Conservation (phyloP, 2,797 vertebrate genomes). For the Hyperoplus lanceolatus region DNA sequence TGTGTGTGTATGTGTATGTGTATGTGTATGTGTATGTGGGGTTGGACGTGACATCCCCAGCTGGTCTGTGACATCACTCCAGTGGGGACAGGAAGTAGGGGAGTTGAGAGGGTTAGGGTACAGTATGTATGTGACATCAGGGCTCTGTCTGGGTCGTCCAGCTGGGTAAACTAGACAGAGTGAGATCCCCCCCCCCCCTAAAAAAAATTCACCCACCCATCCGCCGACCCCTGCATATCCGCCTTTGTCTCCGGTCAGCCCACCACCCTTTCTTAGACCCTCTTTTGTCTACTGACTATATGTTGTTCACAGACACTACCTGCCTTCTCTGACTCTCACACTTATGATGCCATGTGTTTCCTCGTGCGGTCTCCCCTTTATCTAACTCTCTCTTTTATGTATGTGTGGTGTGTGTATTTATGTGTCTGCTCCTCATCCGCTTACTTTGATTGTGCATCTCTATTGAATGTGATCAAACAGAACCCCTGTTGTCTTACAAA, state of each 20-base stretch:
- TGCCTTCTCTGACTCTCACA: constrained; percentile 58
- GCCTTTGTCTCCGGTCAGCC: constrained; percentile 46
- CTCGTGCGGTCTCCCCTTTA: constrained; percentile 65
- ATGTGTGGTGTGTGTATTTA: constrained; percentile 60
- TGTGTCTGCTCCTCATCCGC: constrained; percentile 81
- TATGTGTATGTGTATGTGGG: constrained; percentile 11
- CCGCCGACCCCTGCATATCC: constrained; percentile 38
- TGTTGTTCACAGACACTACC: constrained; percentile 58
- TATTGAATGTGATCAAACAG: constrained; percentile 70
- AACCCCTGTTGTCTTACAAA: constrained; percentile 46
- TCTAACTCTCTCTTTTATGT: constrained; percentile 70
- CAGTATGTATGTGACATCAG: constrained; percentile 80
- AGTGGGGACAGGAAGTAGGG: constrained; percentile 82
- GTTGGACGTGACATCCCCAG: constrained; percentile 86
- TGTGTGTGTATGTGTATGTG: no score
- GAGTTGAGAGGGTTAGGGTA: constrained; percentile 74
- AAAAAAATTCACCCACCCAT: constrained; percentile 28
- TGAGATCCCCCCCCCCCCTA: constrained; percentile 21
- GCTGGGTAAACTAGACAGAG: constrained; percentile 84
- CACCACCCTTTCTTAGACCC: constrained; percentile 40
- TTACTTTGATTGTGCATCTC: constrained; percentile 59
- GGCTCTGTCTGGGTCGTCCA: constrained; percentile 80
- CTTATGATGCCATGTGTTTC: constrained; percentile 79
- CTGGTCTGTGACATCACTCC: constrained; percentile 86
- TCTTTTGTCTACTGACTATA: constrained; percentile 4